Conservation (phyloP, 2,888 invertebrate genomes). For the Synergus japonicus region DNA sequence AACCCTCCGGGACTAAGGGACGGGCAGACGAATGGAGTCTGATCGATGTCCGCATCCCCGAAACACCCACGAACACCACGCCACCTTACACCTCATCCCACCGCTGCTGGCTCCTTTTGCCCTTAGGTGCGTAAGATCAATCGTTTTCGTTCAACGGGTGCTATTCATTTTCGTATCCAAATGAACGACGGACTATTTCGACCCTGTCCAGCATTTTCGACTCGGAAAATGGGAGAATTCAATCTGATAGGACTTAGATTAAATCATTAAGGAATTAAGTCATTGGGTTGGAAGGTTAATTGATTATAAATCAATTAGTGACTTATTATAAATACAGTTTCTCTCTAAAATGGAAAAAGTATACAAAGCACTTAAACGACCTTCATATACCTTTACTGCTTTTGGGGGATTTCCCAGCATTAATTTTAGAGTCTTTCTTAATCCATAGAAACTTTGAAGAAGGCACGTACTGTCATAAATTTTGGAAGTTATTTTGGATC, state of each 20-base stretch:
- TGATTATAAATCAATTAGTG: no score
- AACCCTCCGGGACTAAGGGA: constrained; percentile 64
- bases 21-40: constrained; percentile 59
- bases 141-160: constrained; percentile 52
- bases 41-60: constrained; percentile 69
- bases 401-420: not conserved
- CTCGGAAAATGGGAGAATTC: not conserved
- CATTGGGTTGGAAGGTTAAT: no score
- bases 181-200: not conserved
- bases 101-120: constrained; percentile 47
- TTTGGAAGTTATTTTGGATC: not conserved
- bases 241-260: not conserved
- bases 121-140: constrained; percentile 56
- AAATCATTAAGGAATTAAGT: no score
- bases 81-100: constrained; percentile 24
- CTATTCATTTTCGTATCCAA: constrained; percentile 50
- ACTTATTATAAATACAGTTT: no score
- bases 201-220: not conserved
- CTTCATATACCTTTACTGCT: no score
- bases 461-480: constrained; percentile 7
- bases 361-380: no score
- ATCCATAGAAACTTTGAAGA: not conserved
- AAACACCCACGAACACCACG: constrained; percentile 60
- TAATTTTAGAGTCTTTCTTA: not conserved
- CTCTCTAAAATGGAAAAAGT: no score